Evolutionary conservation across 2,797 vertebrate genomes (phyloP).

Genomic region (Sebastiscus albofasciatus): DNA sequence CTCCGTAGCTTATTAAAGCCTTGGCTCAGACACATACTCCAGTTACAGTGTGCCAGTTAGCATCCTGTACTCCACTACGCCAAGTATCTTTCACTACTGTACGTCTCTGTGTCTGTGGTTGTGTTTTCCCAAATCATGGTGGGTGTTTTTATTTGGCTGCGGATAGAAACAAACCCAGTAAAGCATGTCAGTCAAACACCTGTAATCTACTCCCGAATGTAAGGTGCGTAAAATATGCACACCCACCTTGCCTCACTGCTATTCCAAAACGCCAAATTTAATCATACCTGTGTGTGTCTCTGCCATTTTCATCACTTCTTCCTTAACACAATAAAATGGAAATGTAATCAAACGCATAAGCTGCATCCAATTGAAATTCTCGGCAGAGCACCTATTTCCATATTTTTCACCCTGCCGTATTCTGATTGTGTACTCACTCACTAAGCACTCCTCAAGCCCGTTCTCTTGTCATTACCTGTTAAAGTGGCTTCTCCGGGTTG

Average conservation of each 20-base stretch:
- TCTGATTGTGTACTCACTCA: neutral
- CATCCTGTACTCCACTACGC: neutral
- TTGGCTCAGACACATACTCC: constrained; percentile 10
- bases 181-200: constrained; percentile 14
- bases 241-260: constrained; percentile 1
- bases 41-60: neutral
- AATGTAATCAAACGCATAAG: constrained; percentile 45
- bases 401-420: neutral
- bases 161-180: neutral
- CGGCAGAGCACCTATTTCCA: neutral
- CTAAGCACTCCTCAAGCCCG: neutral
- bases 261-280: constrained; percentile 14
- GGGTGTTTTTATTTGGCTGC: constrained; percentile 5
- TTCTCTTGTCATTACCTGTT: neutral
- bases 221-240: constrained; percentile 32
- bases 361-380: constrained; percentile 26
- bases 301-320: constrained; percentile 29
- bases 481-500: neutral
- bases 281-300: constrained; percentile 19
- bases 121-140: constrained; percentile 4
- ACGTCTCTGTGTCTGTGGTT: neutral
- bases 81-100: neutral
- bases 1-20: neutral
- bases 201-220: constrained; percentile 30
- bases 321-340: constrained; percentile 42